Percentiles rank a stretch among this genome's conserved stretches.
phyloP scores from a whole-genome alignment of 2,888 invertebrate genomes.

The Eumerus sabulonum region DNA sequence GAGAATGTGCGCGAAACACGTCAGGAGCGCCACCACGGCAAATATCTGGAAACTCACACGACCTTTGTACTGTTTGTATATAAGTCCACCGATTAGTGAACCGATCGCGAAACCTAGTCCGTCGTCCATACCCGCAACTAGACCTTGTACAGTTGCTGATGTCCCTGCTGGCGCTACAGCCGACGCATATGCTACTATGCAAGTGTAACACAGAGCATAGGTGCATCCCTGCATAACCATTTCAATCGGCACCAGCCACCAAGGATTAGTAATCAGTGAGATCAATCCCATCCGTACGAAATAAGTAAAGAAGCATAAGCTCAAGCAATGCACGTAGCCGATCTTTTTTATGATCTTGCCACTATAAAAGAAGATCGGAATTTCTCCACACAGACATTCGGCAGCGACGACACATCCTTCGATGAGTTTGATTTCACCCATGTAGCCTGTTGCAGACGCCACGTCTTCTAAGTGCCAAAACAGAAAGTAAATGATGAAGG shows the following conservation, averaged over 20 bases:
- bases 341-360: slow-evolving; percentile 89
- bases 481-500: slow-evolving; percentile 89
- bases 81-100: slow-evolving; percentile 85
- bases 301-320: slow-evolving; percentile 88
- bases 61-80: slow-evolving; percentile 84
- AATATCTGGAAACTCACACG: slow-evolving; percentile 80
- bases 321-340: slow-evolving; percentile 88
- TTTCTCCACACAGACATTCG: slow-evolving; percentile 88
- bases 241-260: slow-evolving; percentile 91
- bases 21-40: slow-evolving; percentile 74
- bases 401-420: slow-evolving; percentile 90
- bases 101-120: slow-evolving; percentile 90
- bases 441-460: slow-evolving; percentile 82
- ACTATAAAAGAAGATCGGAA: slow-evolving; percentile 86
- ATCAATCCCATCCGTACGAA: slow-evolving; percentile 87
- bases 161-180: slow-evolving; percentile 85
- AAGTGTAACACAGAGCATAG: slow-evolving; percentile 91
- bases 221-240: slow-evolving; percentile 90
- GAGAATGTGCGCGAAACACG: slow-evolving; percentile 77
- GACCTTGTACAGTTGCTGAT: slow-evolving; percentile 91
- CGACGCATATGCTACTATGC: slow-evolving; percentile 87
- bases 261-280: slow-evolving; percentile 87
- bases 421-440: slow-evolving; percentile 85
- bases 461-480: slow-evolving; percentile 92
- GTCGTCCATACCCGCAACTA: slow-evolving; percentile 93